Conservation (phyloP, 2,888 invertebrate species). For the Glaucopsyche alexis region DNA sequence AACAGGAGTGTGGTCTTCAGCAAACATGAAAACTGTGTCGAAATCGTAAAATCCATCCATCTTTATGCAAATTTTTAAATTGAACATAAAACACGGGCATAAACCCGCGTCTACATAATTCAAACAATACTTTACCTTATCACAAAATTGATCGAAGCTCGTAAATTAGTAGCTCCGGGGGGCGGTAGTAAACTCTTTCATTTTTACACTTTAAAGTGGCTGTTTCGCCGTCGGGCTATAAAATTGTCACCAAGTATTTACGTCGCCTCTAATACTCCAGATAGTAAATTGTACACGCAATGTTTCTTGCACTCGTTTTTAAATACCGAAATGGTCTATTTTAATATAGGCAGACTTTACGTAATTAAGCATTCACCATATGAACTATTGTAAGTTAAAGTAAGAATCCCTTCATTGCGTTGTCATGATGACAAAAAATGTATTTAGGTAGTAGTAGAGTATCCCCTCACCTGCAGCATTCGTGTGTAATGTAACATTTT, state of each 20-base stretch:
- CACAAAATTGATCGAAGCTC: constrained; percentile 40
- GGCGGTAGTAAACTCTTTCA: constrained; percentile 38
- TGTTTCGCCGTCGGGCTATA: constrained; percentile 37
- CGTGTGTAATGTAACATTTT: no score
- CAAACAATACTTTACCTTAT: constrained; percentile 38
- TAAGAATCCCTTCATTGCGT: no score
- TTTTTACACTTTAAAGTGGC: constrained; percentile 40
- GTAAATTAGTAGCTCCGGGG: constrained; percentile 34
- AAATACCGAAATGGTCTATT: background rate
- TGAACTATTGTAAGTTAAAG: no score
- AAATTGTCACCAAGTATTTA: constrained; percentile 42
- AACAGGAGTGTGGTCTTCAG: background rate
- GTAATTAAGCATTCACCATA: no score
- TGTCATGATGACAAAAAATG: no score
- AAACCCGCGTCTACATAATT: constrained; percentile 25
- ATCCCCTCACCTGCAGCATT: no score
- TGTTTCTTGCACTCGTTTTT: constrained; percentile 31
- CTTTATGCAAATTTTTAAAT: constrained; percentile 22
- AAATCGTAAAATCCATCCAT: constrained; percentile 10
- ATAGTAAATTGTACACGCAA: constrained; percentile 37
- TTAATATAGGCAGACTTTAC: background rate
- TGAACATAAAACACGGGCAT: constrained; percentile 34
- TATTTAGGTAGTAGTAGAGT: no score
- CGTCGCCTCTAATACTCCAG: constrained; percentile 36
- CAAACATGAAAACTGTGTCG: background rate